A percentile compares a stretch with the other conserved stretches of the same genome.
phyloP scores from a whole-genome alignment of 1,140 invertebrate genomes.

The Heterodera schachtii region DNA sequence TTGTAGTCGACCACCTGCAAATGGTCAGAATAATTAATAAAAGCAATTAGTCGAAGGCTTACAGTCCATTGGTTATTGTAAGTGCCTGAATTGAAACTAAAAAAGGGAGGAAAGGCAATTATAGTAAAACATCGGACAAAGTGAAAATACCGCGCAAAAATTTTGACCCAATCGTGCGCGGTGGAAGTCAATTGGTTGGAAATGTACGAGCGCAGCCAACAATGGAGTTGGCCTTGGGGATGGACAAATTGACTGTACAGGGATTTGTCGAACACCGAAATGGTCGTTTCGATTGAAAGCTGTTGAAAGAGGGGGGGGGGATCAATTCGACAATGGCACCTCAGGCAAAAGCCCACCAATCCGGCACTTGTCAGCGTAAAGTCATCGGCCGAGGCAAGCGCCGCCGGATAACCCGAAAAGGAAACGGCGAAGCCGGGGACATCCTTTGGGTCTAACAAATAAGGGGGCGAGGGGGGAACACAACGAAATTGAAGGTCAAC shows the following conservation, averaged over 20 bases:
- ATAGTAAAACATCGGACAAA: constrained; percentile 75
- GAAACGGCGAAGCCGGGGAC: constrained; percentile 72
- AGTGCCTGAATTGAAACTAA: constrained; percentile 77
- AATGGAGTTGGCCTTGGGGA: constrained; percentile 69
- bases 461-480: background rate
- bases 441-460: constrained; percentile 33
- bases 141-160: constrained; percentile 33
- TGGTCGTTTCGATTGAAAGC: constrained; percentile 75
- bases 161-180: constrained; percentile 66
- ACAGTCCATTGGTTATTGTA: constrained; percentile 87
- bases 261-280: constrained; percentile 74
- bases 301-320: constrained; percentile 3
- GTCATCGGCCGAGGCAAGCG: constrained; percentile 83
- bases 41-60: background rate
- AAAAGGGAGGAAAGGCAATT: constrained; percentile 65
- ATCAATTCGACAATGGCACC: background rate
- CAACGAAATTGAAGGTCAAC: background rate
- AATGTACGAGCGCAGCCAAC: constrained; percentile 79
- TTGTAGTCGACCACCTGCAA: constrained; percentile 73
- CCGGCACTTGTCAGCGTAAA: constrained; percentile 77
- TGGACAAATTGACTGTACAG: constrained; percentile 70
- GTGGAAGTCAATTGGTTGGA: constrained; percentile 79
- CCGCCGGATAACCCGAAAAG: constrained; percentile 86
- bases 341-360: constrained; percentile 67
- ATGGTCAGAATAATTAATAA: background rate